Conservation (phyloP, 2,797 vertebrate genomes). For the Anabacerthia variegaticeps region DNA sequence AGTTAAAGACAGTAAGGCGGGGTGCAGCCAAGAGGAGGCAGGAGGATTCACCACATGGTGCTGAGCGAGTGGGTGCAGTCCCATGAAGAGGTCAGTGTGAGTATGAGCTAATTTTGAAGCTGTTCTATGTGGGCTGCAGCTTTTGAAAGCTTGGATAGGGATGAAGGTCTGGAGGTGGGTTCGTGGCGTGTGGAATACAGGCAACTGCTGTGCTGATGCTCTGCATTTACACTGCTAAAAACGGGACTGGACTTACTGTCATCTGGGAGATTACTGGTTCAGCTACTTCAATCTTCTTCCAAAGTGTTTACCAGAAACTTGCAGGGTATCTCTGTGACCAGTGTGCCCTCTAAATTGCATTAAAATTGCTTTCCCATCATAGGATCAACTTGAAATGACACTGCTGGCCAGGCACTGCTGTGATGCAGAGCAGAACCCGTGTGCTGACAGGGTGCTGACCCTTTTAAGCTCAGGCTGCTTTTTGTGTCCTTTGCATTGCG, state of each 20-base stretch:
- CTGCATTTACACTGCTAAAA: fast-evolving
- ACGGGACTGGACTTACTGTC: not conserved
- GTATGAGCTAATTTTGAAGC: fast-evolving
- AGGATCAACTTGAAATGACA: not conserved
- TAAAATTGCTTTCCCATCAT: not conserved
- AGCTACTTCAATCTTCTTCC: not conserved
- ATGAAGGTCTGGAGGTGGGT: not conserved
- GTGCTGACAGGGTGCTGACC: fast-evolving
- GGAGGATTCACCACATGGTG: fast-evolving
- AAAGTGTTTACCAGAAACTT: not conserved
- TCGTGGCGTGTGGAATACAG: fast-evolving
- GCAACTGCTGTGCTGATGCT: not conserved
- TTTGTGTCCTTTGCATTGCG: not conserved
- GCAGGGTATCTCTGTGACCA: not conserved
- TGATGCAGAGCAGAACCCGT: not conserved
- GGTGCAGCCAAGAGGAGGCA: not conserved
- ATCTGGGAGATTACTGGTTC: not conserved
- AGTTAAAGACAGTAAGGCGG: not conserved
- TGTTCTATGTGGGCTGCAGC: fast-evolving
- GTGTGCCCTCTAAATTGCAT: not conserved
- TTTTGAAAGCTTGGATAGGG: not conserved
- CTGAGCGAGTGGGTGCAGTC: fast-evolving
- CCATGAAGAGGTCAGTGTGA: not conserved
- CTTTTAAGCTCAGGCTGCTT: not conserved
- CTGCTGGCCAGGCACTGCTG: not conserved